Conservation (phyloP, 2,113 vertebrate species). For the Phalacrocorax pelagicus region DNA sequence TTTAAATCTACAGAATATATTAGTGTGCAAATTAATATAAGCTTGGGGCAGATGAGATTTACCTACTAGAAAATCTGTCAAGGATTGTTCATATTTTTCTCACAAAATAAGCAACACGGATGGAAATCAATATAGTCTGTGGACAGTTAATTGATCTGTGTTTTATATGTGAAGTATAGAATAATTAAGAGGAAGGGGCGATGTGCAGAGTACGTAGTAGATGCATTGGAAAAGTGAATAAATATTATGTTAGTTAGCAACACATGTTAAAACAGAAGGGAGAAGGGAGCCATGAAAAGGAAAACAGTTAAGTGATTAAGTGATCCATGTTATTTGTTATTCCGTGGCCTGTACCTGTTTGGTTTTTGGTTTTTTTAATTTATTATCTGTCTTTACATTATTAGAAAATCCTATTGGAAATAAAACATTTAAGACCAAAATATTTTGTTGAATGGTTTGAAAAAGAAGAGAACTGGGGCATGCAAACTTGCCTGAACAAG, state of each 20-base stretch:
- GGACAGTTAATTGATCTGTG: background rate
- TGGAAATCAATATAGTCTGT: background rate
- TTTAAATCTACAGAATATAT: background rate
- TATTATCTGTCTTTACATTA: background rate
- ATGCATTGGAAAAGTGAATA: background rate
- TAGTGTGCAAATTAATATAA: background rate
- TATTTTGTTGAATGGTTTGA: background rate
- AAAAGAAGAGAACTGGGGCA: background rate
- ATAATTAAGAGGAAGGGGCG: background rate
- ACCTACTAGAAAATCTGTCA: background rate
- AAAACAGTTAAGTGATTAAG: background rate
- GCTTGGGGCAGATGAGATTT: background rate
- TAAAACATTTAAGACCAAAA: background rate
- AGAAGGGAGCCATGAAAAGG: background rate
- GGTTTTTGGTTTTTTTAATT: background rate
- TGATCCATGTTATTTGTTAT: background rate
- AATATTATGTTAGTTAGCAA: background rate
- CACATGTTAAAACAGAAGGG: background rate
- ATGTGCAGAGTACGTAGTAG: fast-evolving
- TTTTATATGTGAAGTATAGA: background rate
- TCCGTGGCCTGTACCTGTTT: background rate
- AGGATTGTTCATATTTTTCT: background rate
- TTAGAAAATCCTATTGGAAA: background rate
- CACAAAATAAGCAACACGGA: background rate
- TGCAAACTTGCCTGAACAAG: background rate